These are phyloP conservation scores for Macrophya annulata DNA, from an alignment of 2,888 invertebrate species.

Conservation along the genomic window DNA sequence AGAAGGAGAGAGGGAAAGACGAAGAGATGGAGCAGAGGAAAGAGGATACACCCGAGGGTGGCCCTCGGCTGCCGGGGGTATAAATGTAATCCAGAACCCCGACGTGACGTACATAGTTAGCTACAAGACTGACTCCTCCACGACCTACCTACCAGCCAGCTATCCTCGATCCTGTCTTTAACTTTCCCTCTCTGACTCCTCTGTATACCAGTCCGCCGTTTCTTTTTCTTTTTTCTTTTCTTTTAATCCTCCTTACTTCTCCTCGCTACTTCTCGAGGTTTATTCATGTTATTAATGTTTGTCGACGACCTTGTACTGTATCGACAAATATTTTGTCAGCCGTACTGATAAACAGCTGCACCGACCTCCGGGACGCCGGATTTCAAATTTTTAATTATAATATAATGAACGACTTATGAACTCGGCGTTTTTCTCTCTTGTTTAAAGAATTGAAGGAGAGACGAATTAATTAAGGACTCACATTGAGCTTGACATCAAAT, in stretches of 20 bases:
- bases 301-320: background rate
- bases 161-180: conserved; percentile 23
- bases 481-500: background rate
- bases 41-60: conserved; percentile 51
- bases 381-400: conserved; percentile 3
- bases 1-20: conserved; percentile 11
- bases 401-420: background rate
- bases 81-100: conserved; percentile 78
- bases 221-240: conserved; percentile 44
- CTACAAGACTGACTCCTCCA: conserved; percentile 52
- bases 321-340: background rate
- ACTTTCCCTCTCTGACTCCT: conserved; percentile 41
- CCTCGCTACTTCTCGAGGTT: background rate
- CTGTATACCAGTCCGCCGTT: background rate
- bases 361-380: background rate
- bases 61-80: conserved; percentile 64
- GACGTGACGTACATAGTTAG: conserved; percentile 76
- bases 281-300: conserved; percentile 22
- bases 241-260: background rate
- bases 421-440: background rate
- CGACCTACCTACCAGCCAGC: conserved; percentile 17
- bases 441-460: background rate
- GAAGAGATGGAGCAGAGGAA: conserved; percentile 22
- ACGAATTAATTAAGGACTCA: no score
- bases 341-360: background rate